These are phyloP conservation scores for Echeneis naucrates DNA, from an alignment of 2,797 vertebrate species.

Conservation along the genomic window DNA sequence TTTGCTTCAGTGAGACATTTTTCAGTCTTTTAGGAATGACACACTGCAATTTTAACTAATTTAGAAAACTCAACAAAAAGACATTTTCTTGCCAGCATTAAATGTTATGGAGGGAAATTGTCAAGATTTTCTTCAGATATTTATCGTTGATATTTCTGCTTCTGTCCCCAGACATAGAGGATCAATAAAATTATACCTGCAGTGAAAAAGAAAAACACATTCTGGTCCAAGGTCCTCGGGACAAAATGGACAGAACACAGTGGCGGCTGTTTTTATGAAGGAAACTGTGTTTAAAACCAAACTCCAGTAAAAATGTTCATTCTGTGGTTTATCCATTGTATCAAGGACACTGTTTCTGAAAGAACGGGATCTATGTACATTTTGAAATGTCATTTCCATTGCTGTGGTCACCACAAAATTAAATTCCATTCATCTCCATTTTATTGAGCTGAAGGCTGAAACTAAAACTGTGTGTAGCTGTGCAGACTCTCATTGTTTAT, in stretches of 20 bases:
- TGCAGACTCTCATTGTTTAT: background rate
- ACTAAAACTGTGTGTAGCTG: background rate
- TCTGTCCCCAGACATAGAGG: background rate
- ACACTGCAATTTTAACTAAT: background rate
- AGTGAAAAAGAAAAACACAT: background rate
- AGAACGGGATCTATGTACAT: background rate
- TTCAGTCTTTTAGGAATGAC: no score
- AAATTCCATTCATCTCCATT: background rate
- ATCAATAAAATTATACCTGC: slow-evolving; percentile 4
- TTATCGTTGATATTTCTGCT: background rate
- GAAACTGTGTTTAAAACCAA: background rate
- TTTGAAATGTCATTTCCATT: background rate
- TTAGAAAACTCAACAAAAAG: background rate
- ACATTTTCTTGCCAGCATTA: background rate
- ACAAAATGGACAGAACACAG: background rate
- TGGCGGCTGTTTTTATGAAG: background rate
- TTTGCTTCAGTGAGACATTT: background rate
- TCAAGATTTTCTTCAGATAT: background rate
- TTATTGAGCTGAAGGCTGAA: background rate
- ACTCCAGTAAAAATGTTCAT: background rate
- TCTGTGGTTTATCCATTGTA: background rate
- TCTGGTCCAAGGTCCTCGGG: background rate
- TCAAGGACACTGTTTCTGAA: slow-evolving; percentile 1
- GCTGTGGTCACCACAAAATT: background rate
- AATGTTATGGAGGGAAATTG: no score